These are phyloP conservation scores for Gymnoscelis rufifasciata DNA, from an alignment of 2,888 invertebrate genomes.

Conservation along the genomic window DNA sequence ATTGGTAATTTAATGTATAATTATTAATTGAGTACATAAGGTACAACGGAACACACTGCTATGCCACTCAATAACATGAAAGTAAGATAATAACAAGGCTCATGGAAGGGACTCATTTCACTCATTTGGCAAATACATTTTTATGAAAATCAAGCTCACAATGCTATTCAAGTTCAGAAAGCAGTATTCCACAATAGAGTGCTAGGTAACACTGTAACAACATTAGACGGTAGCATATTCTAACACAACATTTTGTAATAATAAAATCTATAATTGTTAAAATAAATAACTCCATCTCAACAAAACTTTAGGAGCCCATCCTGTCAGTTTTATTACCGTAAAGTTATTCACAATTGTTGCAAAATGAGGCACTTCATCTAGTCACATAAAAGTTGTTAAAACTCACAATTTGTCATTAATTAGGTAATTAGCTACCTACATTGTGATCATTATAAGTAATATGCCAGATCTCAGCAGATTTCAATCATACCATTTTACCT, in stretches of 20 bases:
- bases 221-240: constrained; percentile 6
- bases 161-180: constrained; percentile 3
- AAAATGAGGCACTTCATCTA: constrained; percentile 51
- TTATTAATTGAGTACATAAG: constrained; percentile 36
- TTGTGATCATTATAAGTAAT: constrained; percentile 28
- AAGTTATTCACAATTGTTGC: constrained; percentile 17
- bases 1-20: constrained; percentile 22
- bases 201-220: constrained; percentile 7
- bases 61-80: constrained; percentile 8
- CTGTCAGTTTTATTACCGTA: constrained; percentile 7
- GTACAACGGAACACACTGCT: constrained; percentile 29
- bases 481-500: constrained; percentile 37
- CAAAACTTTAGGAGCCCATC: constrained; percentile 5
- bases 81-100: constrained; percentile 13
- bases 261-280: constrained; percentile 7
- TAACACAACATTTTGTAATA: constrained; percentile 8
- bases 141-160: background rate
- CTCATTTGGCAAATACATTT: too few relatives aligned
- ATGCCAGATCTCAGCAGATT: constrained; percentile 41
- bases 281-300: constrained; percentile 1
- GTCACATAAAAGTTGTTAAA: constrained; percentile 27
- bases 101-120: background rate
- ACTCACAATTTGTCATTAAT: constrained; percentile 16
- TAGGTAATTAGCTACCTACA: constrained; percentile 21
- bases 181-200: constrained; percentile 5